Evolutionary conservation across 1,140 invertebrate genomes (phyloP).

Genomic region (Bathynomus jamesi): DNA sequence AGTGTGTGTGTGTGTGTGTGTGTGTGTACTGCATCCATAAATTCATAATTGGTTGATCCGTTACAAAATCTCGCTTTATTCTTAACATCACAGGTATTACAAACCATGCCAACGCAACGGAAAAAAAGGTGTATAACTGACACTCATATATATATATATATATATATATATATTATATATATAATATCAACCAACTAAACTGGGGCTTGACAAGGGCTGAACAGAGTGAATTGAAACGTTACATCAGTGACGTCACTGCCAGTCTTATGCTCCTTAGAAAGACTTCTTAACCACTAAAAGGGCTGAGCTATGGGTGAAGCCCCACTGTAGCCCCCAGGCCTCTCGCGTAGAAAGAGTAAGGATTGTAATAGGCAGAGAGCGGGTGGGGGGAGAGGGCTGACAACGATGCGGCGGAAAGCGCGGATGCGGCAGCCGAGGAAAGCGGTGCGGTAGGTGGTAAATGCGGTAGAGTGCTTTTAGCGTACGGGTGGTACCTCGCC

Average conservation of each 20-base stretch:
- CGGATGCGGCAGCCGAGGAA: conserved; percentile 21
- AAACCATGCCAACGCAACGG: too few relatives aligned
- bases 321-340: conserved; percentile 30
- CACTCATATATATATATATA: not conserved
- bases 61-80: too few relatives aligned
- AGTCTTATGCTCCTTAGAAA: too few relatives aligned
- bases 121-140: not conserved
- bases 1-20: not conserved
- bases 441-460: conserved; percentile 28
- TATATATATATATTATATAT: conserved; percentile 1
- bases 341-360: conserved; percentile 33
- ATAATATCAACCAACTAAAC: too few relatives aligned
- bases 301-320: conserved; percentile 16
- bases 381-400: conserved; percentile 30
- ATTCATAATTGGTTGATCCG: too few relatives aligned
- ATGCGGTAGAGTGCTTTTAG: conserved; percentile 23
- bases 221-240: too few relatives aligned
- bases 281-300: not conserved
- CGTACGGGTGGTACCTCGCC: conserved; percentile 73
- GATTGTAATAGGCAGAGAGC: conserved; percentile 34
- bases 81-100: too few relatives aligned
- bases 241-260: too few relatives aligned
- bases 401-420: conserved; percentile 27
- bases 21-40: not conserved
- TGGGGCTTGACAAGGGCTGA: too few relatives aligned